Evolutionary conservation across 1,140 invertebrate genomes (phyloP).

Genomic region (Hydropsyche tenuis): DNA sequence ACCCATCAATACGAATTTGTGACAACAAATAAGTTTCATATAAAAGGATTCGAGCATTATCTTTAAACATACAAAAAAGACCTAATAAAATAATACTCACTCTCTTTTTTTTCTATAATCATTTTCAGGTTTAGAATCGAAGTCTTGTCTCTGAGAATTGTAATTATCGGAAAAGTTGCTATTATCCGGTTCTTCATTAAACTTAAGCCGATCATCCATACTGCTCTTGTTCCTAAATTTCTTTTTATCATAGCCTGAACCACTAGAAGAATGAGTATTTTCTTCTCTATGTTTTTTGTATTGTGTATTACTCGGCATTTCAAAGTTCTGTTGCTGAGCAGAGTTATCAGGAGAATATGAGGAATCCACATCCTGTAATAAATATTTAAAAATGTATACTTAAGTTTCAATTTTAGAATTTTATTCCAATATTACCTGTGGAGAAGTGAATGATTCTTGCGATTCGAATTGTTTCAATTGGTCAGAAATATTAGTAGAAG

Average conservation of each 20-base stretch:
- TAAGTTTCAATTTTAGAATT: background rate
- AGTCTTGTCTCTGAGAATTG: no score
- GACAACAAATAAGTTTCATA: no score
- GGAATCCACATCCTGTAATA: background rate
- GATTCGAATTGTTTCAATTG: slow-evolving; percentile 38
- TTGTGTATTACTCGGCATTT: background rate
- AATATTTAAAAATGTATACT: background rate
- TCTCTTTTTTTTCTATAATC: no score
- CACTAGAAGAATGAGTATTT: background rate
- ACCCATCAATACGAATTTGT: no score
- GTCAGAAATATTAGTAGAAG: slow-evolving; percentile 55
- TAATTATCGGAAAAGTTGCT: no score
- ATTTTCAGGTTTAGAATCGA: no score
- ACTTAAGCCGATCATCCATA: background rate
- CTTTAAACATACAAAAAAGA: no score
- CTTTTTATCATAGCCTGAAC: background rate
- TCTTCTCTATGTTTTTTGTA: background rate
- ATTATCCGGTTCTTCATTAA: background rate
- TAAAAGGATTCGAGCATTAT: no score
- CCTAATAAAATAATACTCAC: no score
- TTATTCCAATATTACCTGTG: background rate
- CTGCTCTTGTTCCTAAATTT: background rate
- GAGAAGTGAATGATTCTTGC: background rate
- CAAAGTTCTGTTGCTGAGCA: no score
- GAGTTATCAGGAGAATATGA: no score